phyloP scores from a whole-genome alignment of 2,113 vertebrate species.

The Leptosomus discolor region DNA sequence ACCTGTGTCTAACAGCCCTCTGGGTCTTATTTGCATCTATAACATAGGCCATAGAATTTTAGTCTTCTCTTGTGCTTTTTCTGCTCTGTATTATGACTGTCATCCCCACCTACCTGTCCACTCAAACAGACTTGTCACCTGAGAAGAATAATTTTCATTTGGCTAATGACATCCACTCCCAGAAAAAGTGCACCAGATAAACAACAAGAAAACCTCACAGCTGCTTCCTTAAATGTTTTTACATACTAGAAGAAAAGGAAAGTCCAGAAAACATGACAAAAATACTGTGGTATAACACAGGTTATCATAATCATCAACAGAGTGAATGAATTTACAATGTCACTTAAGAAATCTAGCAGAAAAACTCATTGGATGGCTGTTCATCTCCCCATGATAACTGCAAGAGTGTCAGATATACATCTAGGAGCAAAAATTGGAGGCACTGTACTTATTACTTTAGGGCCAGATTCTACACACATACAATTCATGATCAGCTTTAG shows the following conservation, averaged over 20 bases:
- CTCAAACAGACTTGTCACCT: background rate
- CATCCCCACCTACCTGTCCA: background rate
- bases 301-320: background rate
- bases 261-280: background rate
- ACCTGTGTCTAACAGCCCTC: background rate
- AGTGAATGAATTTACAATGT: background rate
- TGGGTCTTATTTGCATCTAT: background rate
- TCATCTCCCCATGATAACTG: background rate
- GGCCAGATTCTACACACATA: background rate
- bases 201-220: background rate
- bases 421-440: background rate
- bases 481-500: background rate
- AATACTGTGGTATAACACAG: background rate
- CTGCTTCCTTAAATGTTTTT: background rate
- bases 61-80: background rate
- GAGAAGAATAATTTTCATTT: background rate
- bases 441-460: background rate
- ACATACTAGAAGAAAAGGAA: background rate
- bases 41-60: background rate
- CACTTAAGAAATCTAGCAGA: background rate
- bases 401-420: background rate
- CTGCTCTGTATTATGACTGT: background rate
- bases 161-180: background rate
- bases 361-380: background rate
- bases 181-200: background rate